Evolutionary conservation across 1,140 invertebrate species (phyloP).

Genomic region (Heterodera carotae): DNA sequence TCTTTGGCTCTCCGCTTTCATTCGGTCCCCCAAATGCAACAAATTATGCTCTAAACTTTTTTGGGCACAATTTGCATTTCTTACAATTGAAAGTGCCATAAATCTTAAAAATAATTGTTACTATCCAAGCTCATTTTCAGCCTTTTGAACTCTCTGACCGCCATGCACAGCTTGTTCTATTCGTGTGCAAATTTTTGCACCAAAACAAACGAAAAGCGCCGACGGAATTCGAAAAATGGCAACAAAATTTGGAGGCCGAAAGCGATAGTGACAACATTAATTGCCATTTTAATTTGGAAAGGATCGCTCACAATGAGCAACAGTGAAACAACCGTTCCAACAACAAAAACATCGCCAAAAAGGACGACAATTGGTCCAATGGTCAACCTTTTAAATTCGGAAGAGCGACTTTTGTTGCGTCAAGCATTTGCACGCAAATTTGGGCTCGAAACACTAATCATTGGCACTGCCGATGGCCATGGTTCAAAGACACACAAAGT

Average conservation of each 20-base stretch:
- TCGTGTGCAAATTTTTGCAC: too few relatives aligned
- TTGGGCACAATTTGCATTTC: neutral
- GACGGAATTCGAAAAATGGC: neutral
- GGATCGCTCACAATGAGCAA: neutral
- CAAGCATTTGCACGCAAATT: constrained; percentile 24
- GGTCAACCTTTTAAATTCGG: neutral
- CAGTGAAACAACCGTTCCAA: neutral
- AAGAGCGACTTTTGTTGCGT: neutral
- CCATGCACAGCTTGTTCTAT: too few relatives aligned
- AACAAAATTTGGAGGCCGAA: neutral
- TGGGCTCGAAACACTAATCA: constrained; percentile 18
- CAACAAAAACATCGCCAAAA: neutral
- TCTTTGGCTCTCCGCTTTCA: neutral
- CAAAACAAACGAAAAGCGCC: too few relatives aligned
- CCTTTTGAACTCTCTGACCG: too few relatives aligned
- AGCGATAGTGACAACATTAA: neutral
- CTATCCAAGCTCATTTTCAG: too few relatives aligned
- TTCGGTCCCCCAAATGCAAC: too few relatives aligned
- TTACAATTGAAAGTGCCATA: neutral
- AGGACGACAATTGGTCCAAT: neutral
- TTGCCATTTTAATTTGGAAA: neutral
- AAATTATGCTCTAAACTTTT: too few relatives aligned
- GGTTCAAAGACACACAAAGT: constrained; percentile 17
- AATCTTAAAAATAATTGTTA: too few relatives aligned
- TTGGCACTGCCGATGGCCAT: neutral